Evolutionary conservation across 2,888 invertebrate genomes (phyloP), one percentile per base, ranked within the genome.

Genomic region (Onchidella celtica): DNA sequence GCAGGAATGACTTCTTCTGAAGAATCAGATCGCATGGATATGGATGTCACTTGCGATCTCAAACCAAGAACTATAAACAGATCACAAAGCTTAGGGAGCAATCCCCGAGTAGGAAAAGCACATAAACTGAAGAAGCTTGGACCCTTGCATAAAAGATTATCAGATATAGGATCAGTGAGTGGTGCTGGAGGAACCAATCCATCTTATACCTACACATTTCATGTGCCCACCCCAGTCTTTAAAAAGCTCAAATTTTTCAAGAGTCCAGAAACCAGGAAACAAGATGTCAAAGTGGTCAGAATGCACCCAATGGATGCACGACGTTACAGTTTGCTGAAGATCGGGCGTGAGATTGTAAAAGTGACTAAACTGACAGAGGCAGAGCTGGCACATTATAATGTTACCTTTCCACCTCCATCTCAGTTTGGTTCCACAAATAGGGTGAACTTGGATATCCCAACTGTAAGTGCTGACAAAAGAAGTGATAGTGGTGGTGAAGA

Each of bases 231-330:
- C 27, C 89, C 88, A 21, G 85, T 88, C 17, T 89, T 84, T 81
- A 90, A 90, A 83, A 86, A 87, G 63, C 73, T 90, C 36, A 89
- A 90, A 80, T 85, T 88, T 36, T 78, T 77, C 14, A 68, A 82
- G 27, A 72, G 74, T 40, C 70, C 76, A 47, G 69, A 79, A 14
- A 36, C 76, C 27, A 61, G 61, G 47, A 80, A 32, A 11, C 77
- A 83, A 24, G 78, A 85, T 27, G 65, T 89, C 9, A 85, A 86
- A 57, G 68, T 89, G 65, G 90, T 91, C 21, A 86, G 89, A 69
- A 90, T 91, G 90, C 91, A 90, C 79, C 91, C 91, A 17, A 91
- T 86, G 87, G 91, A 90, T 88, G 91, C 91, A 2, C 85, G 90
- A 32, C 86, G 87, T 65, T 91, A 90, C 84, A 91, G 90, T 74